A percentile compares a stretch with the other conserved stretches of the same genome.
Evolutionary conservation across 2,888 invertebrate genomes (phyloP).

Genomic region (Philopedon plagiatum): DNA sequence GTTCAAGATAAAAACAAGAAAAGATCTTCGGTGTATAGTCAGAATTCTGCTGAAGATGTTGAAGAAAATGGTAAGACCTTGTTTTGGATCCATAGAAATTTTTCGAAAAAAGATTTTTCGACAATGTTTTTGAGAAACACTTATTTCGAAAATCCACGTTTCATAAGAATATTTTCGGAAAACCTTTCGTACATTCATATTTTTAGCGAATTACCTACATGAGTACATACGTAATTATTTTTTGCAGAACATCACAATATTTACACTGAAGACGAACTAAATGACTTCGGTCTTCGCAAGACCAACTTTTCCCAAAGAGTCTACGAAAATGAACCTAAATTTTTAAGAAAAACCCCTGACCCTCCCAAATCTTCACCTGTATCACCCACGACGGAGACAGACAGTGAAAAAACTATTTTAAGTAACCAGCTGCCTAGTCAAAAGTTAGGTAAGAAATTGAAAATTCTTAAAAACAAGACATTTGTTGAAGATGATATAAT

Average conservation of each 20-base stretch:
- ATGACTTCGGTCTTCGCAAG: conserved; percentile 79
- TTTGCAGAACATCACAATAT: conserved; percentile 75
- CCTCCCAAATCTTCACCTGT: conserved; percentile 48
- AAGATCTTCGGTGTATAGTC: conserved; percentile 79
- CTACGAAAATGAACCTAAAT: conserved; percentile 68
- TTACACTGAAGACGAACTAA: conserved; percentile 76
- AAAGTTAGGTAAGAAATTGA: conserved; percentile 40
- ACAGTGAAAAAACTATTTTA: conserved; percentile 36
- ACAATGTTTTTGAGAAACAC: no score
- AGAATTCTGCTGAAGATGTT: conserved; percentile 81
- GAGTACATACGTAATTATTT: not conserved
- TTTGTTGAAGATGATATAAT: no score
- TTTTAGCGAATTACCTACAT: no score
- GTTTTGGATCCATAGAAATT: no score
- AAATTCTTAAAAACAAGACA: no score
- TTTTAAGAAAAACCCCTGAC: conserved; percentile 51
- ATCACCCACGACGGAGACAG: conserved; percentile 41
- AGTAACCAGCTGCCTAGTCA: conserved; percentile 37
- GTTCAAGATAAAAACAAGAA: conserved; percentile 72
- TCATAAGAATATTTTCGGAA: no score
- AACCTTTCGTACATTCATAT: no score
- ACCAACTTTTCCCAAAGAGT: conserved; percentile 78
- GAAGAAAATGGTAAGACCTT: conserved; percentile 76
- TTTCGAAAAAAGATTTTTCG: no score
- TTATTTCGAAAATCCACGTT: no score